Evolutionary conservation across 2,888 invertebrate genomes (phyloP), one percentile per base, ranked within the genome.

Genomic region (Nymphalis urticae): DNA sequence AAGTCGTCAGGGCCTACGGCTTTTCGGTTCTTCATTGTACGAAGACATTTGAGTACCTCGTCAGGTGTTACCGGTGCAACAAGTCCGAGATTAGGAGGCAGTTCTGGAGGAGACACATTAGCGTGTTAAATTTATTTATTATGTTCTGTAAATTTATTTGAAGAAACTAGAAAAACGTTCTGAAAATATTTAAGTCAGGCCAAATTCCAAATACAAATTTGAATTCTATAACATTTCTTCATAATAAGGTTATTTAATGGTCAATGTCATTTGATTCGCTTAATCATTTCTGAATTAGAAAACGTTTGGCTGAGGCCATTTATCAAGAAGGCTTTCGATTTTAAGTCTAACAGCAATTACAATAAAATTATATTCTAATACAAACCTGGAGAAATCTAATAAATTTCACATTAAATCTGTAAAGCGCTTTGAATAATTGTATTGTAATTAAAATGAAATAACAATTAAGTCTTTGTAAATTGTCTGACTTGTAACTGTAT

Each of bases 361-460:
- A 66, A 62, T 66, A 69, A 69, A 69, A 59, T 66, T 53, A 66
- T 66, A 69, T 53, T 66, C 58, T 56, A 69, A 62, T 66, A 56
- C 66, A 62, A 66, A 66, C 48, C 62, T 66, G 32, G 10, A 53
- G 66, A 66, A 66, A 48, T 42, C 54, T 50, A 56, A 66, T 66
- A 54, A 66, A 66, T 66, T 62, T 56, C 48, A 56, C 36, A 62
- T 62, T 66, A 42, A 58, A 27, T 62, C 62, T 32, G 47, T 60
- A 66, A 74, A 42, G 13, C 10, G 42, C 76, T 79, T 77, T 82
- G 83, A 82, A 79, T 85, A 80, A 82, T 84, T 83, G 80, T 83
- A 84, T 81, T 77, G 80, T 84, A 88, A 89, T 89, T 85, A 86
- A 84, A 83, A 85, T 84, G 81, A 85, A 87, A 86, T 86, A 85